Evolutionary conservation across 2,888 invertebrate genomes (phyloP), one percentile per base, ranked within the genome.

Genomic region (Halictus ligatus): DNA sequence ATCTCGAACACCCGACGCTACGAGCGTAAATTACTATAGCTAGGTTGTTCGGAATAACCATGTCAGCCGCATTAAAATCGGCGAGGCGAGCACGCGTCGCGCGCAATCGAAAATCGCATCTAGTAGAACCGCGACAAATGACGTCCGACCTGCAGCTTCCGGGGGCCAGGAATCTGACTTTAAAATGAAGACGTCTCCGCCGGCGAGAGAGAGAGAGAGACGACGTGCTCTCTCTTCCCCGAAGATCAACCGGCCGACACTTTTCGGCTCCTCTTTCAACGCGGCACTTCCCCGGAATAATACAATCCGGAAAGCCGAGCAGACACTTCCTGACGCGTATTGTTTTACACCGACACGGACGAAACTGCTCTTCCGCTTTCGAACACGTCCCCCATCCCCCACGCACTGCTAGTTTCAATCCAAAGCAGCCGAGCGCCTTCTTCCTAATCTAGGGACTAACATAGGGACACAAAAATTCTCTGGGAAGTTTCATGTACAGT

Each of bases 131-230:
- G n/a, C 74, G 60, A 77, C 71, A 78, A 84, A 80, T 43, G 74
- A 79, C 75, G 79, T 76, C 43, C 64, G 35, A 46, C 60, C 15
- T 21, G 12, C 43, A 76, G 43, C 40, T 79, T 78, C 78, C 81
- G 77, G 75, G 54, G 73, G 64, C 79, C 76, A 35, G n/a, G 46
- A 85, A 85, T 85, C 80, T 85, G 85, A 85, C 85, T 86, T 86
- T 81, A 81, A 86, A 86, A 86, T 82, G 86, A 81, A 86, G 87
- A 86, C 43, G 71, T 64, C 74, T n/a, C 78, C 48, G n/a, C 50
- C 46, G 29, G 73, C 7, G 54, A n/a, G 69, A 35, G 64, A 15
- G 73, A 21, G 54, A n/a, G 69, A 35, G 64, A 15, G 73, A 21
- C 25, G 48, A 2, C 71, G 71, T n/a, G 35, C 40, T 40, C 21